Percentiles rank a stretch among this genome's conserved stretches.
Evolutionary conservation across 1,140 invertebrate genomes (phyloP).

Genomic region (Trichonephila clavipes): DNA sequence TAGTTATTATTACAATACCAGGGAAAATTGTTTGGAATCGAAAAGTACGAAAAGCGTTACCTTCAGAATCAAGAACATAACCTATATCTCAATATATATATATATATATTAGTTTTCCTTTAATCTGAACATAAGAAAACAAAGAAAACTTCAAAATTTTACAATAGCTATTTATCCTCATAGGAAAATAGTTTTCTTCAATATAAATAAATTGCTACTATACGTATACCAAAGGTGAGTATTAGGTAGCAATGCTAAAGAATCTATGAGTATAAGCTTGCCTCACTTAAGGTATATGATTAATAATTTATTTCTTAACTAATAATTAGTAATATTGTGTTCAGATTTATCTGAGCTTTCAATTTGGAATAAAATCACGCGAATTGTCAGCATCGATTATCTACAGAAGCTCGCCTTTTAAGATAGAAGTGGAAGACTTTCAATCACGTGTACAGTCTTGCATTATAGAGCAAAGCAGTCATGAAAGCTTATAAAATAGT

Average conservation of each 20-base stretch:
- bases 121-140: background rate
- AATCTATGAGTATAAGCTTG: too few relatives aligned
- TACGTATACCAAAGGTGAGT: too few relatives aligned
- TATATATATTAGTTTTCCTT: background rate
- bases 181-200: too few relatives aligned
- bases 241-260: too few relatives aligned
- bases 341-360: too few relatives aligned
- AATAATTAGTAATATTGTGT: too few relatives aligned
- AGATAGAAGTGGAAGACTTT: slow-evolving; percentile 13
- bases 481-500: background rate
- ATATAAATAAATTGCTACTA: too few relatives aligned
- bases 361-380: too few relatives aligned
- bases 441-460: background rate
- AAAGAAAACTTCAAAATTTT: background rate
- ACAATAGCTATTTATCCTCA: background rate
- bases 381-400: background rate
- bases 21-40: background rate
- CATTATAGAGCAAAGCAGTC: background rate
- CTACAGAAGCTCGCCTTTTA: background rate
- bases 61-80: background rate
- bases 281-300: too few relatives aligned
- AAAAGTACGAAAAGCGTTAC: background rate
- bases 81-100: too few relatives aligned
- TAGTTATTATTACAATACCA: background rate
- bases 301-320: too few relatives aligned